Conservation (phyloP, 2,888 invertebrate species). For the Parochlus steinenii region DNA sequence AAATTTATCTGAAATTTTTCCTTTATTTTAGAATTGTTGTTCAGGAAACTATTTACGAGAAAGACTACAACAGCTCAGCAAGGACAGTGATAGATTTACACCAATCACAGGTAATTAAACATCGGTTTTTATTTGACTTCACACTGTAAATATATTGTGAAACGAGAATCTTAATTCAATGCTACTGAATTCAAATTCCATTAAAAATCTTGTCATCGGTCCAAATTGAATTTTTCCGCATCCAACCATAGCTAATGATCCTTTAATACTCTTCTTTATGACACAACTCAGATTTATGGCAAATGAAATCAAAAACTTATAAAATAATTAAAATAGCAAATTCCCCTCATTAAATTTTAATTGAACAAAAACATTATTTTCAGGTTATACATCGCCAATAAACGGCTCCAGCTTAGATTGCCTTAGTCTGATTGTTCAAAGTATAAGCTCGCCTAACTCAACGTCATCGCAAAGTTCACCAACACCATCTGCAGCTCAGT, state of each 20-base stretch:
- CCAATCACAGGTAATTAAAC: conserved; percentile 24
- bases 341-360: background rate
- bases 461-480: conserved; percentile 2
- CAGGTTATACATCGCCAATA: conserved; percentile 31
- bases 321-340: too few species aligned
- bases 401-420: conserved; percentile 46
- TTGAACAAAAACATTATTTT: conserved; percentile 16
- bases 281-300: too few species aligned
- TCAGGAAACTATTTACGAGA: conserved; percentile 29
- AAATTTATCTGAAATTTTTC: background rate
- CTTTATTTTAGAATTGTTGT: conserved; percentile 24
- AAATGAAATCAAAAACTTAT: too few species aligned
- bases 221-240: too few species aligned
- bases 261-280: too few species aligned
- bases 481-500: background rate
- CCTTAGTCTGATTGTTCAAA: conserved; percentile 52
- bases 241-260: too few species aligned
- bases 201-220: too few species aligned
- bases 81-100: conserved; percentile 25
- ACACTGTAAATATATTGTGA: background rate
- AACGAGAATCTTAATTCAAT: background rate
- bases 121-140: background rate
- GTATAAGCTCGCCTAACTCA: conserved; percentile 31
- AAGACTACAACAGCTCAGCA: conserved; percentile 25
- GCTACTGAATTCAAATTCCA: too few species aligned